Evolutionary conservation across 1,140 invertebrate species (phyloP), one percentile per base, ranked within the genome.

Genomic region (Drosophila nigrodunni): DNA sequence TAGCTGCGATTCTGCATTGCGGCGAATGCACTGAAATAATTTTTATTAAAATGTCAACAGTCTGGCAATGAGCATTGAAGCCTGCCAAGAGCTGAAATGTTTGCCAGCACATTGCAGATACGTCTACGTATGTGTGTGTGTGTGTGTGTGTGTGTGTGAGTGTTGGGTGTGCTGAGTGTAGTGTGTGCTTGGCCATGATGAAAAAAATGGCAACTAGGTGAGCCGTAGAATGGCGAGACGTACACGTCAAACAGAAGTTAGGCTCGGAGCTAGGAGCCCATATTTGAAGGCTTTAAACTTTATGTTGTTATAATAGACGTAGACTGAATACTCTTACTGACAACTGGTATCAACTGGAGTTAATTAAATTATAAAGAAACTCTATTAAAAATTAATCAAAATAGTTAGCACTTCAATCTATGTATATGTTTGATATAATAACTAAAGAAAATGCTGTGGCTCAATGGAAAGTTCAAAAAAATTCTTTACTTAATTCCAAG

Each of bases 31-130:
- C 58, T 74, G 66, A 74, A 74, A 74, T 74, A 74, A 74, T 74
- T 74, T 74, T 74, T 74, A 74, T 74, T 74, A 74, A 74, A 74
- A 74, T 74, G 72, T 74, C 72, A 74, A 74, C 72, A 74, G 72
- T 74, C 72, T 74, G 66, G 66, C 72, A 70, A 70, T 74, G 72
- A 70, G 67, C 72, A 74, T 62, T 74, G 72, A 70, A 74, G 67
- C 66, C 71, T 74, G 71, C 71, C 71, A 74, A 69, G 65, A 61
- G 57, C 57, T 69, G 49, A 69, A 74, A 69, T 74, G 49, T 74
- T 74, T 70, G 72, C 66, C 58, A 74, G 58, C 50, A 74, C 50
- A 70, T 62, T 74, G 72, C 72, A 62, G 37, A 44, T 37, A 13
- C 9, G 4, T 35, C 13, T 10, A 10, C 2, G 25, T 7, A 11